Evolutionary conservation across 2,888 invertebrate species (phyloP), one percentile per base, ranked within the genome.

Genomic region (Macaria notata): DNA sequence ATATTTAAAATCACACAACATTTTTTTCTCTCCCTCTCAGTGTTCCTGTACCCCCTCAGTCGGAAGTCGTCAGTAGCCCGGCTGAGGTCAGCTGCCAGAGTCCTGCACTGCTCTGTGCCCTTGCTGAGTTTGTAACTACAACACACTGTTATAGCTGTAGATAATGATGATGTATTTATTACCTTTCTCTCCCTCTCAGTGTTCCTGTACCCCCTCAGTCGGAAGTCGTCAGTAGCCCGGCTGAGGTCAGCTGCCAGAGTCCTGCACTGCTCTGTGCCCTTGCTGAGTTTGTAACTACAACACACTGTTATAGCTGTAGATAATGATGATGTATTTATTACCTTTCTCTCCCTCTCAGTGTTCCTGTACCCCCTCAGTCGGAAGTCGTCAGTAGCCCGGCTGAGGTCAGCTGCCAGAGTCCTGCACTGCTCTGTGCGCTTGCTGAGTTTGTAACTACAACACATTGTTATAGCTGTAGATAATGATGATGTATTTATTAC

Each of bases 351-450:
- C 53, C 93, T 81, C 67, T 93, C 92, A 0, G 90, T 81, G 63
- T 92, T 92, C 64, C 92, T 79, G 53, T 88, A 86, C 4, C 92
- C 91, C 3, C 92, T 72, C 2, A 87, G 77, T 31, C 92, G 68
- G 54, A 94, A 88, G 77, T 93, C 93, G 46, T 93, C 92, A 0
- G 93, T 93, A n/a, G 93, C 93, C n/a, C 86, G 81, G 63, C 93
- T 92, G 6, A 95, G 83, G 62, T 93, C 93, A 0, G 91, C 86
- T 0, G 94, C 93, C 0, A 95, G 77, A 33, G 81, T 79, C 59
- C 93, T 92, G 65, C 95, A 95, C 69, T 94, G 93, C 46, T 93
- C 92, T 4, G 95, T 86, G 49, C 93, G 94, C 4, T 83, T 84
- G 0, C 85, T 83, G 8, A 95, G 78, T n/a, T n/a, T n/a, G n/a